phyloP scores from a whole-genome alignment of 2,797 vertebrate genomes.

The Pseudotriccus pelzelni region DNA sequence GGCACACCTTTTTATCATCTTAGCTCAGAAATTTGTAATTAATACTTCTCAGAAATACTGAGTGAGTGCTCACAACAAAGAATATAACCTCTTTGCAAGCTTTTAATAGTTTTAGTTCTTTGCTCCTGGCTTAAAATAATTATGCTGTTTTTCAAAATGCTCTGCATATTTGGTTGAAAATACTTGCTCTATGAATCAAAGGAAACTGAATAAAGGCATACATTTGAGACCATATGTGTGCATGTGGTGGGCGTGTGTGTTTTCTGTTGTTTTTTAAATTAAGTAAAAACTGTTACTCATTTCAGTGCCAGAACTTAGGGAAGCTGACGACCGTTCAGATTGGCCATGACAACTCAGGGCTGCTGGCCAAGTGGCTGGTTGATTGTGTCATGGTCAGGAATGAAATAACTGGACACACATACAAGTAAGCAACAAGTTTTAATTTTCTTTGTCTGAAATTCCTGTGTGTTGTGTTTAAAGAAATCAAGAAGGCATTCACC shows the following conservation, averaged over 20 bases:
- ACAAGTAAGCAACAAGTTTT: slow-evolving; percentile 83
- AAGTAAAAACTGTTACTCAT: slow-evolving; percentile 40
- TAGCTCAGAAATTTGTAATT: background rate
- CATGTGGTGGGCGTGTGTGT: background rate
- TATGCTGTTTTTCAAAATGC: background rate
- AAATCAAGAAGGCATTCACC: background rate
- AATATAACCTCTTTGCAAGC: background rate
- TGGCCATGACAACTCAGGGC: slow-evolving; percentile 95
- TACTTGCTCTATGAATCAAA: background rate
- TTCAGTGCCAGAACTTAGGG: slow-evolving; percentile 95
- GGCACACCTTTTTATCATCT: background rate
- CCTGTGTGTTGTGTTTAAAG: background rate
- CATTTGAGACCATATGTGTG: background rate
- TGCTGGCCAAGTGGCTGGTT: slow-evolving; percentile 97
- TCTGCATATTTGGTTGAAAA: background rate
- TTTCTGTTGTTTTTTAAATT: background rate
- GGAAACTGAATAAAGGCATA: background rate
- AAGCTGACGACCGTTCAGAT: slow-evolving; percentile 94
- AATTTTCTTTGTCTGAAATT: background rate
- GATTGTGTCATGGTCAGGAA: slow-evolving; percentile 98
- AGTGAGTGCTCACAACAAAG: background rate
- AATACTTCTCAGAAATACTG: background rate
- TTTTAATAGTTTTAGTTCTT: background rate
- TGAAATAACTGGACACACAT: slow-evolving; percentile 95
- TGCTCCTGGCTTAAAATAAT: background rate